Evolutionary conservation across 1,140 invertebrate species (phyloP).

Genomic region (Charaxes varanes): DNA sequence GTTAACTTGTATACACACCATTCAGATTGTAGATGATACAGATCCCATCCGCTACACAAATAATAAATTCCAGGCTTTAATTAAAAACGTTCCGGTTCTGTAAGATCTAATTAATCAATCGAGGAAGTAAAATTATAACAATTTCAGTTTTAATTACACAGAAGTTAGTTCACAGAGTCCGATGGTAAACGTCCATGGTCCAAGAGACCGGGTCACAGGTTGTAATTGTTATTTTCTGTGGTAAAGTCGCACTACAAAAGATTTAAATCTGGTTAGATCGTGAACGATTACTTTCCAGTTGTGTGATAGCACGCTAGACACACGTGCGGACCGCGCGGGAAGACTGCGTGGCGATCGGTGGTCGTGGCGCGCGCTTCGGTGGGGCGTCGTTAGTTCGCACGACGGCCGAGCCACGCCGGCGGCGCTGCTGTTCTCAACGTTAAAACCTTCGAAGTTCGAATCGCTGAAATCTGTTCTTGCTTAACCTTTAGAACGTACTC

Average conservation of each 20-base stretch:
- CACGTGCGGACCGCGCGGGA: slow-evolving; percentile 68
- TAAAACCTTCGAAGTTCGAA: slow-evolving; percentile 19
- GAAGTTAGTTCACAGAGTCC: slow-evolving; percentile 36
- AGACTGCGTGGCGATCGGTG: slow-evolving; percentile 71
- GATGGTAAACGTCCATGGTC: slow-evolving; percentile 24
- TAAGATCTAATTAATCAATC: slow-evolving; percentile 63
- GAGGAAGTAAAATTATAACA: slow-evolving; percentile 58
- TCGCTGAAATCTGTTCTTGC: slow-evolving; percentile 15
- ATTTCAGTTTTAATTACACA: slow-evolving; percentile 61
- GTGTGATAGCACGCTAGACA: slow-evolving; percentile 51
- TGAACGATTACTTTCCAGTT: slow-evolving; percentile 34
- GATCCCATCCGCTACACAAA: slow-evolving; percentile 37
- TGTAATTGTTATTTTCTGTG: slow-evolving; percentile 23
- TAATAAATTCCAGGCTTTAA: slow-evolving; percentile 53
- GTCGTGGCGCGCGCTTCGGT: slow-evolving; percentile 46
- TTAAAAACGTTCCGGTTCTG: slow-evolving; percentile 54
- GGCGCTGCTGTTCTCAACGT: slow-evolving; percentile 35
- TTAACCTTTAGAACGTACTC: no score
- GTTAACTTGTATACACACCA: slow-evolving; percentile 52
- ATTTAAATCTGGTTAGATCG: slow-evolving; percentile 30
- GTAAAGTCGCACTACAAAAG: slow-evolving; percentile 30
- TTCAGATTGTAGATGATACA: slow-evolving; percentile 45
- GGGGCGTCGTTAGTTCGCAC: slow-evolving; percentile 42
- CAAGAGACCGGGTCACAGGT: slow-evolving; percentile 29
- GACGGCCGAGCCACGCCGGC: slow-evolving; percentile 33